Evolutionary conservation across 92 coral and sea anemone genomes (phyloP), one percentile per base, ranked within the genome.

Genomic region (Actinernus sp.): DNA sequence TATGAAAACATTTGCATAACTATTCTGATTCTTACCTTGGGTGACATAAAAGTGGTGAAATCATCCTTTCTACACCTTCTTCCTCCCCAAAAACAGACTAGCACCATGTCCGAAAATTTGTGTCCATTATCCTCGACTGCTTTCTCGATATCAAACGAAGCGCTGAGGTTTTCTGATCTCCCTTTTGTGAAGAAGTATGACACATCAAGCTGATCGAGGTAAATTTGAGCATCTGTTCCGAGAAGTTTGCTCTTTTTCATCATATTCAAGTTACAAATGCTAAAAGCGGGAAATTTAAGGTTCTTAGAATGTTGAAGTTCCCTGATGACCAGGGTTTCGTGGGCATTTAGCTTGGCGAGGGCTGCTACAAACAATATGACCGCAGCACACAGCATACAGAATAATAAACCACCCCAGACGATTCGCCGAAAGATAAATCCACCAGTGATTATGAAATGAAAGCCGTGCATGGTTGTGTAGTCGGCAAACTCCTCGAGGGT

Each of bases 41-140:
- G 6, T 14, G 41, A 34, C 41, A 34, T 6, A 34, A 34, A 34
- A 14, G 41, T 6, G 6, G 41, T 34, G 14, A 34, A 34, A 13
- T 47, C 11, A 7, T 6, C 31, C 59, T 23, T 28, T 5, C 12
- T 18, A 3, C 65, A 36, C 24, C 6, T 7, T 34, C 26, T 13
- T 18, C 73, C 61, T 2, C 25, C 40, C 21, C 21, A 65, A 17
- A 0, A 0, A 39, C 73, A 65, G 1, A 2, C 0, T n/a, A 1
- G 1, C 17, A 65, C n/a, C 73, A 65, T 49, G 8, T 65, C 73
- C 6, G 60, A 27, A 16, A 39, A 3, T 14, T 48, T 33, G 32
- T 65, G 59, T 4, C 59, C 59, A 22, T 23, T 6, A 4, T 52
- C 34, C 4, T 24, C 10, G 16, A 52, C 34, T 9, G 59, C 36